Evolutionary conservation across 2,113 vertebrate genomes (phyloP).

Genomic region (Ameiurus melas): DNA sequence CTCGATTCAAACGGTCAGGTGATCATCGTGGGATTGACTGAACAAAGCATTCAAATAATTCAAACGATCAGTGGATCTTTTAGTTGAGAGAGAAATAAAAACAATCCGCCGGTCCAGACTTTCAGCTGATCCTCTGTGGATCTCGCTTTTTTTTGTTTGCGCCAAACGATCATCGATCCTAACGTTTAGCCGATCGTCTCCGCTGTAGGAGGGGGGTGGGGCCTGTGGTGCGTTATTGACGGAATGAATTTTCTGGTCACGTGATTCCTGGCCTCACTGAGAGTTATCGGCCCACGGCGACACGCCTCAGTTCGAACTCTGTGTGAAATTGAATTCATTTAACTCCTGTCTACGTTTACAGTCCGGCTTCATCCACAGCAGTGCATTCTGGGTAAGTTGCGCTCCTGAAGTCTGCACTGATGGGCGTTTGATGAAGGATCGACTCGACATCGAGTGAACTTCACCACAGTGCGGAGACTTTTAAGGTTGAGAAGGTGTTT

Average conservation of each 20-base stretch:
- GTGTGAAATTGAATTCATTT: neutral
- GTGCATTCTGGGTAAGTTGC: neutral
- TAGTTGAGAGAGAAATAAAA: no score
- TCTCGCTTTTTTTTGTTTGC: neutral
- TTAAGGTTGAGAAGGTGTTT: no score
- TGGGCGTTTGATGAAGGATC: no score
- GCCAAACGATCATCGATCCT: neutral
- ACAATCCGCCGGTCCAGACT: neutral
- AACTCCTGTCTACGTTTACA: neutral
- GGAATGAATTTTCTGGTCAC: neutral
- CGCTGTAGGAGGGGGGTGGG: no score
- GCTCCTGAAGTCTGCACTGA: neutral
- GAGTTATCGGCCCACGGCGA: neutral
- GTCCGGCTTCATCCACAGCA: neutral
- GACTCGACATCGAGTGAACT: neutral
- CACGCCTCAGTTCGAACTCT: neutral
- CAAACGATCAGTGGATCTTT: neutral
- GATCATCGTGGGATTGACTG: neutral
- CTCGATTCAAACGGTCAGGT: neutral
- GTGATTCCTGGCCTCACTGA: no score
- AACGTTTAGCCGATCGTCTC: neutral
- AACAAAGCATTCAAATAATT: neutral
- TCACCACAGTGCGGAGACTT: neutral
- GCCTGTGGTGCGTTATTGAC: neutral
- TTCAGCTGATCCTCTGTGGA: neutral